phyloP scores from a whole-genome alignment of 1,140 invertebrate species.

The Leptestheria dahalacensis region DNA sequence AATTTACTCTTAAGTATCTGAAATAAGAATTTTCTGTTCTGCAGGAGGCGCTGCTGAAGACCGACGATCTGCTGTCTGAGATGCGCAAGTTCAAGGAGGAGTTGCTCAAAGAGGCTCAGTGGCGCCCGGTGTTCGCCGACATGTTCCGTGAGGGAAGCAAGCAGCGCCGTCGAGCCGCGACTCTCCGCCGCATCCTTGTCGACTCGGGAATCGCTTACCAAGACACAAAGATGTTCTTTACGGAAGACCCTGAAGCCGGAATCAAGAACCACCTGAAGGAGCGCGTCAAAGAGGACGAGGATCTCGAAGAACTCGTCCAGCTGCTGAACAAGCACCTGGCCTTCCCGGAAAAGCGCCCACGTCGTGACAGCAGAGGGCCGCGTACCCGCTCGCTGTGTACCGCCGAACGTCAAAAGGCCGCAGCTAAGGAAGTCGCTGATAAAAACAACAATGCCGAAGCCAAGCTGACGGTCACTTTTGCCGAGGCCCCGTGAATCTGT shows the following conservation, averaged over 20 bases:
- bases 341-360: slow-evolving; percentile 1
- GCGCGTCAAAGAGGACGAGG: slow-evolving; percentile 7
- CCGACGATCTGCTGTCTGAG: slow-evolving; percentile 6
- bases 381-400: slow-evolving; percentile 13
- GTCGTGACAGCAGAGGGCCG: slow-evolving; percentile 6
- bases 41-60: neutral
- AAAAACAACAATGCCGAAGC: slow-evolving; percentile 5
- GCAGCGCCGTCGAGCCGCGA: slow-evolving; percentile 9
- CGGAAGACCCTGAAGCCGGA: neutral
- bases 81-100: slow-evolving; percentile 11
- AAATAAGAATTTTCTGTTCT: slow-evolving; percentile 1
- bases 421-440: neutral
- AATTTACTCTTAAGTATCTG: neutral
- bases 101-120: slow-evolving; percentile 11
- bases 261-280: slow-evolving; percentile 4
- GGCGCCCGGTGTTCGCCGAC: slow-evolving; percentile 12
- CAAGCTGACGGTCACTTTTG: neutral
- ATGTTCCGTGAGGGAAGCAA: slow-evolving; percentile 14
- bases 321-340: slow-evolving; percentile 13
- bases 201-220: slow-evolving; percentile 10
- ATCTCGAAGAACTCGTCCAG: slow-evolving; percentile 11
- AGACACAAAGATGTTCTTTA: neutral
- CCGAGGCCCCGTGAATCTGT: neutral
- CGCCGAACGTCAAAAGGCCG: neutral
- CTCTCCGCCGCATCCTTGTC: slow-evolving; percentile 11